Evolutionary conservation across 2,113 vertebrate species (phyloP), one percentile per base, ranked within the genome.

Genomic region (Cochlearius cochlearius): DNA sequence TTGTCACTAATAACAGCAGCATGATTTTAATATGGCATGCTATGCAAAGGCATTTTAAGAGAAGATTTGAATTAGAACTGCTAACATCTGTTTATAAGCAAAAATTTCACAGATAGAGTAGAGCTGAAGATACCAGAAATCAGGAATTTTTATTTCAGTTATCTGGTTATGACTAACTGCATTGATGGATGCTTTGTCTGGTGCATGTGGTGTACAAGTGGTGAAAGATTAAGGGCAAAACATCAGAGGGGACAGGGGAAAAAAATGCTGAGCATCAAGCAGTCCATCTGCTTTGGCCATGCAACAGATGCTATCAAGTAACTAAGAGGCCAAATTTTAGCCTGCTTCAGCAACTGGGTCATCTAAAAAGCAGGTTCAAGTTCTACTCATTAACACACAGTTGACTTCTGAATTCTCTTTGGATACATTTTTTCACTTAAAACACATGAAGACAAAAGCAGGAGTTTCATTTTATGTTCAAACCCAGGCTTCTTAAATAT

Each of bases 171-270:
- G 84, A 90, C 87, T 88, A 90, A 88, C 49, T 69, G 67, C 74
- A 69, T 1, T 52, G 77, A 97, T 11, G 45, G 53, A 60, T 69
- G 59, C 45, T 94, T 90, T 90, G 38, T 62, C 69, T 95, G 15
- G 64, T 63, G 39, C 87, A 82, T 30, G 58, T 94, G 85, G 49
- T 86, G 16, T 26, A 36, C 32, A 90, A 96, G 85, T 79, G 85
- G 55, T 88, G 82, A 93, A 95, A 93, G 88, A 90, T 73, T 50
- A 86, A 96, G 88, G 92, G 94, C 90, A 90, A 96, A 67, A 92
- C 71, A 94, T 95, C 94, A 96, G 90, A 96, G 72, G 88, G 67
- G 58, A 92, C 49, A 68, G 6, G 39, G 5, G 2, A 55, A 76
- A 90, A 41, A 93, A 78, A 34, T 34, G 38, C 49, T 41, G 41